phyloP scores from a whole-genome alignment of 2,888 invertebrate genomes.

The Synergus itoensis region DNA sequence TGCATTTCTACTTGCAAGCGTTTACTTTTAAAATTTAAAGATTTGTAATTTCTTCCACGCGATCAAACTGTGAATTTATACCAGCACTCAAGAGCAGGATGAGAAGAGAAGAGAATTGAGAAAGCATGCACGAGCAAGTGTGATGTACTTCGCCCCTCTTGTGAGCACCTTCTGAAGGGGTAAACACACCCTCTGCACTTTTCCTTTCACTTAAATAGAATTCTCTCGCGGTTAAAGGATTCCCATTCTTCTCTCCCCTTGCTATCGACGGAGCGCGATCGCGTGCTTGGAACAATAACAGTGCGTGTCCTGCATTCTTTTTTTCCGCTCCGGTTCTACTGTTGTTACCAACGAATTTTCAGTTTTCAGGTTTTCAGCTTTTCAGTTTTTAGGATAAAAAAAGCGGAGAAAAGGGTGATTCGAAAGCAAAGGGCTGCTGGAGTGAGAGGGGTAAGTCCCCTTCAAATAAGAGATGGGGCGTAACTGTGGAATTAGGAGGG shows the following conservation, averaged over 20 bases:
- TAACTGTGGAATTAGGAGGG: background rate
- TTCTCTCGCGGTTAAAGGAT: conserved; percentile 40
- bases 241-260: conserved; percentile 23
- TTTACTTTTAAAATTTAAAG: too few species aligned
- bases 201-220: conserved; percentile 33
- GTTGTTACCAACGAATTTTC: conserved; percentile 37
- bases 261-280: conserved; percentile 19
- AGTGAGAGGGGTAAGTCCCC: conserved; percentile 31
- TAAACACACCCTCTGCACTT: conserved; percentile 38
- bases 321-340: conserved; percentile 16
- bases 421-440: conserved; percentile 16
- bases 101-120: background rate
- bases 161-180: conserved; percentile 34
- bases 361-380: too few species aligned
- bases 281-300: conserved; percentile 31
- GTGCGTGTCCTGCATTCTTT: conserved; percentile 23
- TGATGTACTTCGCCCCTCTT: conserved; percentile 9
- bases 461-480: conserved; percentile 28
- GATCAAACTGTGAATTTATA: conserved; percentile 2
- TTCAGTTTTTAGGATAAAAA: conserved; percentile 36
- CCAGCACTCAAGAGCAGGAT: background rate
- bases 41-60: background rate
- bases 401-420: conserved; percentile 35
- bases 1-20: too few species aligned
- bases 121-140: conserved; percentile 20